Conservation (phyloP, 2,797 vertebrate species). For the Hyperoplus lanceolatus region DNA sequence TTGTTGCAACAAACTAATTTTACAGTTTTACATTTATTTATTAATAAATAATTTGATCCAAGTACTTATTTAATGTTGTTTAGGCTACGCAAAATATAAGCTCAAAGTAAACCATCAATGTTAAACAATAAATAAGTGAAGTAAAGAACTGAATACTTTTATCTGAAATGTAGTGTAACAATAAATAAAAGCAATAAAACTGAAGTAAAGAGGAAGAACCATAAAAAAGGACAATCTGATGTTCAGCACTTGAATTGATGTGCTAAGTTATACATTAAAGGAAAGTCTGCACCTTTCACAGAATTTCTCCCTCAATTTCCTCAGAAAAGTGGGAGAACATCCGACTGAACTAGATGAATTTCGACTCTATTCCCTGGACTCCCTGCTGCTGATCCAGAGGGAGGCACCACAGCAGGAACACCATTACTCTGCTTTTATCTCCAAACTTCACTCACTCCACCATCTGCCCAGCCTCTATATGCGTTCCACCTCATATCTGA, state of each 20-base stretch:
- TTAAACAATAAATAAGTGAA: not conserved
- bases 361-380: constrained; percentile 41
- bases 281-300: constrained; percentile 6
- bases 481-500: constrained; percentile 30
- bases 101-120: not conserved
- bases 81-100: too few relatives aligned
- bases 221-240: not conserved
- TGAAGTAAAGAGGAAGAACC: not conserved
- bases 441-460: constrained; percentile 47
- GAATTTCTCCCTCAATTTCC: constrained; percentile 22
- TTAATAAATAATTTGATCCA: too few relatives aligned
- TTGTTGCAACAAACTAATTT: too few relatives aligned
- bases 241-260: not conserved
- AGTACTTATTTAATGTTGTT: too few relatives aligned
- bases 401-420: constrained; percentile 50
- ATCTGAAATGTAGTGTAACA: not conserved
- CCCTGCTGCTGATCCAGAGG: constrained; percentile 51
- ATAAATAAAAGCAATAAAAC: too few relatives aligned
- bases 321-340: constrained; percentile 32
- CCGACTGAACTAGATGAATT: constrained; percentile 44
- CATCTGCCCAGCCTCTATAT: constrained; percentile 49
- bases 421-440: constrained; percentile 76
- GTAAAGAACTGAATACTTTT: not conserved
- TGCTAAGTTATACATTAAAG: too few relatives aligned
- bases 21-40: too few relatives aligned